Evolutionary conservation across 2,113 vertebrate genomes (phyloP), one percentile per base, ranked within the genome.

Genomic region (Cyanoderma ruficeps): DNA sequence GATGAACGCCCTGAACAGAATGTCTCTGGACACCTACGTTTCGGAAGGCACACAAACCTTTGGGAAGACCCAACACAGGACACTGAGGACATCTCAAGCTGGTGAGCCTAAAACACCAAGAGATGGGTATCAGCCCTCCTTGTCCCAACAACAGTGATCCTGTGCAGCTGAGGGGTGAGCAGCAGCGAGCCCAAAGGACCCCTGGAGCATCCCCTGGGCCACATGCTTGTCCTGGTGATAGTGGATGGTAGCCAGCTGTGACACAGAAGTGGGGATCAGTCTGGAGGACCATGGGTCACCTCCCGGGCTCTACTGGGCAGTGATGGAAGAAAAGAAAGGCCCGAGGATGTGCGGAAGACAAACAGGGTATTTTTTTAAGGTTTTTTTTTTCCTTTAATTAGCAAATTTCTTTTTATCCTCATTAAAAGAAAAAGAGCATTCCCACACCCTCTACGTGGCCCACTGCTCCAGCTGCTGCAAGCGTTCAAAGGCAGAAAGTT

Each of bases 311-410:
- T 57, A n/a, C 47, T 42, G 53, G 88, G 65, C 75, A 90, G 89
- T 0, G 28, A 82, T 42, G 56, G 68, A 56, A 93, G 61, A 94
- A 95, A 81, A 83, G 31, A 87, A 95, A 82, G 80, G 88, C 76
- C 85, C 64, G 88, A 96, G 93, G 90, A 95, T 44, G 8, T 89
- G 92, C 0, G n/a, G 92, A 96, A 97, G 93, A 95, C 94, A 96
- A 89, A 82, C 50, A 90, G 55, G 22, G 17, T 39, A 53, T 46
- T 79, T 95, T 89, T 79, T 69, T 3, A 2, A 37, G 15, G 10
- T 28, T 0, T 47, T 79, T 82, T 97, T 92, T 96, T 77, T 89
- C 41, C 82, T 97, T 96, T 97, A 96, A 97, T 96, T 95, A 90
- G 94, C 86, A 96, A 96, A 96, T 86, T 83, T 96, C 78, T 95